These are phyloP conservation scores for Xerus rutilus DNA, from an alignment of 2,797 vertebrate genomes.

Conservation along the genomic window DNA sequence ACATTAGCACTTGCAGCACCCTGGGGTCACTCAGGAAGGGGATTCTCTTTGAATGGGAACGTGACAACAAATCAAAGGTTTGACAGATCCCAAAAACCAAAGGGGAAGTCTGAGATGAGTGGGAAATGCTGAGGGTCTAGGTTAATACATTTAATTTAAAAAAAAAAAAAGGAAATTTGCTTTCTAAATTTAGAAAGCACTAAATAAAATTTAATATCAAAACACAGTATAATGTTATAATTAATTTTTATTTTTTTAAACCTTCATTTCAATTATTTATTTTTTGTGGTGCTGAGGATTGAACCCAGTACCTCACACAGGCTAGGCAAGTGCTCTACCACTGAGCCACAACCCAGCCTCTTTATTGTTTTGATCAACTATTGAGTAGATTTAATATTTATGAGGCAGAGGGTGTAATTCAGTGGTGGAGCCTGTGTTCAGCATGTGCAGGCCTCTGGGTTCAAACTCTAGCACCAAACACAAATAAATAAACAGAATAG, in stretches of 20 bases:
- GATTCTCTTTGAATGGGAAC: neutral
- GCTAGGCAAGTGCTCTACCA: too few species aligned
- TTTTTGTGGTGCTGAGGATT: too few species aligned
- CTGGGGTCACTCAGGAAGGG: neutral
- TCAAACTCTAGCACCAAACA: neutral
- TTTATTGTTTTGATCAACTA: neutral
- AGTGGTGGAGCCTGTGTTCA: neutral
- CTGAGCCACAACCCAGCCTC: too few species aligned
- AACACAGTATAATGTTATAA: slow-evolving; percentile 15
- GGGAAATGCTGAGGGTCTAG: slow-evolving; percentile 7
- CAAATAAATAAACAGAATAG: neutral
- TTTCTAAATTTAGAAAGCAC: slow-evolving; percentile 39
- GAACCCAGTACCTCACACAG: too few species aligned
- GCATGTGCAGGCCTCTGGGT: neutral
- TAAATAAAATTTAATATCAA: neutral
- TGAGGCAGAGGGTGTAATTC: neutral
- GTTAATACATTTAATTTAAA: neutral
- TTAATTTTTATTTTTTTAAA: neutral
- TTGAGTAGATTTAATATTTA: slow-evolving; percentile 10
- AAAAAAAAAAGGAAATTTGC: neutral
- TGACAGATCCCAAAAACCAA: neutral
- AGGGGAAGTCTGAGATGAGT: neutral
- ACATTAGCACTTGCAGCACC: neutral
- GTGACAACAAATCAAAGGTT: neutral
- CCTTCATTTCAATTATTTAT: too few species aligned